Conservation (phyloP, 2,113 vertebrate genomes). For the rabbit (Oryctolagus cuniculus) region mOryCun1.1 NC_091453.1:5509001-5509500, state of each 20-base stretch:
- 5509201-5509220: not conserved
- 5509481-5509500: no score
- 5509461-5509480: no score
- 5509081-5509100: not conserved
- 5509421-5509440: no score
- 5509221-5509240: not conserved
- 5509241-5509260: not conserved
- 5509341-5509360: no score
- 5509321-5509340: no score
- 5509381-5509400: no score
- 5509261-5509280: not conserved
- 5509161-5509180: not conserved
- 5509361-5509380: no score
- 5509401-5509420: no score
- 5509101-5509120: not conserved
- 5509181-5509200: not conserved
- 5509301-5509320: no score
- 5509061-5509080: not conserved
- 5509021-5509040: not conserved
- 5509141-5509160: not conserved
- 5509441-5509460: no score
- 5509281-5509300: not conserved
- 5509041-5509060: not conserved
- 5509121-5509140: not conserved
- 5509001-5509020: not conserved